Evolutionary conservation across 1,140 invertebrate species (phyloP), one percentile per base, ranked within the genome.

Genomic region (Nasonia longicornis): DNA sequence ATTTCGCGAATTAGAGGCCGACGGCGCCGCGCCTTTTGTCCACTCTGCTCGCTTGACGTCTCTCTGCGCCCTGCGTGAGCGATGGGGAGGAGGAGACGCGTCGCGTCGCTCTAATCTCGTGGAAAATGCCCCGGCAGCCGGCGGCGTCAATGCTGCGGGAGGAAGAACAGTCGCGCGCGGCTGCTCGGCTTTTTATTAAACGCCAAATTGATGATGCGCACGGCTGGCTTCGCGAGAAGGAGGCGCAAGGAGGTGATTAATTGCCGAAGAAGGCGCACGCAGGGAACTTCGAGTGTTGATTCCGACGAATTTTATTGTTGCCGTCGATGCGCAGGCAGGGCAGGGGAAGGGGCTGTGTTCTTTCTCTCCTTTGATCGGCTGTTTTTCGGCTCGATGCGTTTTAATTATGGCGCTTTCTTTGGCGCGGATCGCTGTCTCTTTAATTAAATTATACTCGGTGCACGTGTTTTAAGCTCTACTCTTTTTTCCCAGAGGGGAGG

Each of bases 1-100:
- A 81, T 81, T 76, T 81, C 26, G 16, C 73, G 63, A 81, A 81
- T 80, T 69, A 75, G n/a, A 80, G 63, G 48, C 45, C 42, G 45
- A 31, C 3, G 22, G 63, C 26, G 26, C 38, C n/a, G 42, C 35
- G 16, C 4, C 52, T 73, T 73, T 79, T 66, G 69, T 31, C 67
- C 31, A 35, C n/a, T 67, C 64, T 2, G 64, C 64, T 11, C 64
- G 8, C n/a, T 6, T 16, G 45, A 48, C 45, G 45, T 16, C 12
- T 16, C 12, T 48, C 12, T 35, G 31, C 31, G 31, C 31, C 12
- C 45, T 12, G 12, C 45, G 45, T n/a, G 52, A 58, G 52, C 52
- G 20, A 58, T n/a, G 20, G 52, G 52, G 38, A 42, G 38, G 38
- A 58, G 52, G 52, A 58, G 52, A 2, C 52, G 2, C 4, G 52